These are phyloP conservation scores for Matsumurasca onukii DNA, from an alignment of 1,140 invertebrate species.

Conservation along the genomic window DNA sequence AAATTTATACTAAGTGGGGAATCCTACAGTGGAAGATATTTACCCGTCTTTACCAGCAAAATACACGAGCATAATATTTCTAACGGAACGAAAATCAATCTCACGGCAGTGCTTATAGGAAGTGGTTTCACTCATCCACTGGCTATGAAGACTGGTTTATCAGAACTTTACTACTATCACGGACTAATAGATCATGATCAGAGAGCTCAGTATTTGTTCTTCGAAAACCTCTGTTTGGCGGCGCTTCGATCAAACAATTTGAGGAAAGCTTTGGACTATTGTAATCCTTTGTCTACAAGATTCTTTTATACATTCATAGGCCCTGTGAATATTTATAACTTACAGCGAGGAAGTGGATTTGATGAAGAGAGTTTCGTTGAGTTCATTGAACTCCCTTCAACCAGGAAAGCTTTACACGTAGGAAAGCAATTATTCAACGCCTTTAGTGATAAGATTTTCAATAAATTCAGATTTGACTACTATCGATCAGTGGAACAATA, in stretches of 20 bases:
- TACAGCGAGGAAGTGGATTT: too few relatives aligned
- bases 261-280: too few relatives aligned
- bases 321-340: too few relatives aligned
- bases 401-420: constrained; percentile 80
- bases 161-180: constrained; percentile 78
- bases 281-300: too few relatives aligned
- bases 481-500: constrained; percentile 79
- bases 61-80: constrained; percentile 68
- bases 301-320: too few relatives aligned
- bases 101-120: constrained; percentile 75
- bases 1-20: constrained; percentile 81
- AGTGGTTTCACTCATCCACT: constrained; percentile 83
- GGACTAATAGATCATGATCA: constrained; percentile 56
- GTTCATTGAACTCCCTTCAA: too few relatives aligned
- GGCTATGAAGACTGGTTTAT: too few relatives aligned
- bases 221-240: too few relatives aligned
- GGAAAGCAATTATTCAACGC: too few relatives aligned
- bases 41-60: constrained; percentile 73
- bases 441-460: constrained; percentile 60
- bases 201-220: constrained; percentile 44
- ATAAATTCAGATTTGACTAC: constrained; percentile 71
- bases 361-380: too few relatives aligned
- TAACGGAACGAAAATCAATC: constrained; percentile 56
- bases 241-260: too few relatives aligned
- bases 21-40: constrained; percentile 84